A percentile compares a stretch with the other conserved stretches of the same genome.
Evolutionary conservation across 2,113 vertebrate species (phyloP).

Genomic region (Cervus canadensis): DNA sequence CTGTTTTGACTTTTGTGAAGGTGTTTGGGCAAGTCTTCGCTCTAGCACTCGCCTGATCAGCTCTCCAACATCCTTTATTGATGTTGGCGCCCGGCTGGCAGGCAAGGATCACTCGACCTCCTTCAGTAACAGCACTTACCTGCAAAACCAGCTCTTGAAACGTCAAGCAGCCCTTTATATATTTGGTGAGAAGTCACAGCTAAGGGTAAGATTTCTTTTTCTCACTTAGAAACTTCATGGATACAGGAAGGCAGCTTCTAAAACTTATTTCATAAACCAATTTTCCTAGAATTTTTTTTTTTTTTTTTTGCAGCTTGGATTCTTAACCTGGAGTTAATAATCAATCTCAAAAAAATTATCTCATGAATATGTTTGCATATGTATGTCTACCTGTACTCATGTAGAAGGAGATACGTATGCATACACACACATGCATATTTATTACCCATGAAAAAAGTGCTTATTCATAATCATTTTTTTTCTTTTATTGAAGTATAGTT

Average conservation of each 20-base stretch:
- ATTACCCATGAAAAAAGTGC: conserved; percentile 2
- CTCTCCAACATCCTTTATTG: conserved; percentile 82
- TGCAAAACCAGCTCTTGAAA: conserved; percentile 92
- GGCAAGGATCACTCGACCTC: conserved; percentile 89
- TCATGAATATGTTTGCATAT: neutral
- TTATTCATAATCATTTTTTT: neutral
- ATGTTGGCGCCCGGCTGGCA: conserved; percentile 90
- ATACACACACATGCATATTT: neutral
- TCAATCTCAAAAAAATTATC: neutral
- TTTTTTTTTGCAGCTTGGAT: conserved; percentile 19
- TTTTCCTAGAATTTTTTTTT: neutral
- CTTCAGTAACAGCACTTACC: conserved; percentile 85
- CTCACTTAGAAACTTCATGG: conserved; percentile 36
- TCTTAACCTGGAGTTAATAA: conserved; percentile 41
- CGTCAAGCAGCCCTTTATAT: conserved; percentile 95
- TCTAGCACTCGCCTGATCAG: conserved; percentile 93
- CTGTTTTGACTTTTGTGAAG: conserved; percentile 81
- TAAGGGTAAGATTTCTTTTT: conserved; percentile 86
- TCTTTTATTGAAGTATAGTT: neutral
- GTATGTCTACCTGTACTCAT: neutral
- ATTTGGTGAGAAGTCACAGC: conserved; percentile 97
- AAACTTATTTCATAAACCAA: neutral
- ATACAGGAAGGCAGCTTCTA: neutral
- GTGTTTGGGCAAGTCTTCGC: conserved; percentile 97
- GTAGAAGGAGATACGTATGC: neutral